phyloP scores from a whole-genome alignment of 1,140 invertebrate species.

The Bombus confusus region DNA sequence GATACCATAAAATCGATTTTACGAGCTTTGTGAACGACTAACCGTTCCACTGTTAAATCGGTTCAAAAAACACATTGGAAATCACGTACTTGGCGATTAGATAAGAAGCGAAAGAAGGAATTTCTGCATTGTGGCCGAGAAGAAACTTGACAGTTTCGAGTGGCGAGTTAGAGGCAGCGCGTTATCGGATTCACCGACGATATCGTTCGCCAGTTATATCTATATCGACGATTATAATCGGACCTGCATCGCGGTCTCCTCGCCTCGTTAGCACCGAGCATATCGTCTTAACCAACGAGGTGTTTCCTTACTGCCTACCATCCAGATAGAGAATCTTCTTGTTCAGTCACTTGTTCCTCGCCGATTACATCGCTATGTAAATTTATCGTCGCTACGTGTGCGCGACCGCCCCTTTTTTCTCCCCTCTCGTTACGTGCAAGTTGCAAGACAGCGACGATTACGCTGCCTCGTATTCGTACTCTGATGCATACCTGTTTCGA shows the following conservation, averaged over 20 bases:
- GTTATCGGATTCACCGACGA: slow-evolving; percentile 51
- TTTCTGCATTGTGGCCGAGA: background rate
- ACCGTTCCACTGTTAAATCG: background rate
- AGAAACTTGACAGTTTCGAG: background rate
- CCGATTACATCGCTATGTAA: slow-evolving; percentile 81
- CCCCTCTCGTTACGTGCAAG: slow-evolving; percentile 12
- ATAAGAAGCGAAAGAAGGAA: background rate
- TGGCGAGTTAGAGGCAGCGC: background rate
- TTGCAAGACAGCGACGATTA: slow-evolving; percentile 49
- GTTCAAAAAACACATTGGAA: background rate
- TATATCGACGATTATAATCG: slow-evolving; percentile 68
- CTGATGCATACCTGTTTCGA: slow-evolving; percentile 11
- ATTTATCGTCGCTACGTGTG: slow-evolving; percentile 79
- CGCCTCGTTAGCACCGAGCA: slow-evolving; percentile 75
- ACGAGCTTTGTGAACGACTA: background rate
- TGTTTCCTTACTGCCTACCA: slow-evolving; percentile 75
- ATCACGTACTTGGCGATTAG: background rate
- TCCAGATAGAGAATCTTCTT: slow-evolving; percentile 79
- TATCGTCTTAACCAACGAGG: slow-evolving; percentile 77
- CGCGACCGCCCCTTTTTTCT: slow-evolving; percentile 59
- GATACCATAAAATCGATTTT: background rate
- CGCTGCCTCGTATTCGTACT: slow-evolving; percentile 14
- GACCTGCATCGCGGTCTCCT: slow-evolving; percentile 60
- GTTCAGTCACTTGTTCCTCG: slow-evolving; percentile 80
- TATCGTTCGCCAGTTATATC: slow-evolving; percentile 60